A percentile compares a stretch with the other conserved stretches of the same genome.
Conservation (phyloP, 2,797 vertebrate genomes). For the Sternotherus odoratus region DNA sequence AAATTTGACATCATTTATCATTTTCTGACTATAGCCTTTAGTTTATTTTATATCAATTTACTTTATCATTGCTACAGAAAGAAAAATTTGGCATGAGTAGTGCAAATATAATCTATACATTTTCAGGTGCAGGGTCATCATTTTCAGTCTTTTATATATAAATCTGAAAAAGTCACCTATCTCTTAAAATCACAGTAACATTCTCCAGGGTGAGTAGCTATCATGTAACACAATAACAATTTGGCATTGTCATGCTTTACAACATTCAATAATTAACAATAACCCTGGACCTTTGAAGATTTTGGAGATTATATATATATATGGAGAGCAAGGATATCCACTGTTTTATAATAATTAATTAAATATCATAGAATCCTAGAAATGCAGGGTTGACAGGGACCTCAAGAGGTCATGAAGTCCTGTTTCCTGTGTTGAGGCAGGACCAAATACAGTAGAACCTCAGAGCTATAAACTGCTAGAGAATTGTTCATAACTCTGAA, state of each 20-base stretch:
- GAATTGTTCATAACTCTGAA: too few species aligned
- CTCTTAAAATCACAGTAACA: not conserved
- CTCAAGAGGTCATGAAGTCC: not conserved
- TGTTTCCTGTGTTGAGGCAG: not conserved
- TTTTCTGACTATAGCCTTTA: not conserved
- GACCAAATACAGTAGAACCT: not conserved
- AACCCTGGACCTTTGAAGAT: not conserved
- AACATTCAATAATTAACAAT: not conserved
- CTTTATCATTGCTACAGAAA: not conserved
- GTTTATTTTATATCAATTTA: not conserved
- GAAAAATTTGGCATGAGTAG: not conserved
- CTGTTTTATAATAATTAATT: not conserved
- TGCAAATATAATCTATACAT: not conserved
- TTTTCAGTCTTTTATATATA: not conserved
- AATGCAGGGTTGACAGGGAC: not conserved
- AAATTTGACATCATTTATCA: not conserved
- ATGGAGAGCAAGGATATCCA: not conserved
- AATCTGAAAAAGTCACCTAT: not conserved
- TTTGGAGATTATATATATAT: not conserved
- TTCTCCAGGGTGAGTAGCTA: accelerated
- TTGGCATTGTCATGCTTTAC: not conserved
- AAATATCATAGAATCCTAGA: not conserved
- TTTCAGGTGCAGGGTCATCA: not conserved
- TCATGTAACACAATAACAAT: not conserved
- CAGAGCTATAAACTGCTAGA: too few species aligned